phyloP scores from a whole-genome alignment of 2,113 vertebrate species.

The Nestor notabilis region DNA sequence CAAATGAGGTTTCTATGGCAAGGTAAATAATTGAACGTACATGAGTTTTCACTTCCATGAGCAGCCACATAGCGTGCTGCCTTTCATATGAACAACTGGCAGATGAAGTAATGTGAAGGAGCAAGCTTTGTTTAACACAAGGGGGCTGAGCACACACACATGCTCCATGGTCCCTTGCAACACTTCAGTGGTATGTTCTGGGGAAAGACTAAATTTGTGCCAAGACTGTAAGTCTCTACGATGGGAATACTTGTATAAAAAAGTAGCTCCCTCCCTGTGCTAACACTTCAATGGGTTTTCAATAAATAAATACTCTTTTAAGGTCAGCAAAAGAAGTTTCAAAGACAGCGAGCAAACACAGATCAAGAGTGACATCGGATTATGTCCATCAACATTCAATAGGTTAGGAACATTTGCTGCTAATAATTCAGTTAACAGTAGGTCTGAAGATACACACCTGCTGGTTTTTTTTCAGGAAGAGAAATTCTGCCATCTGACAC shows the following conservation, averaged over 20 bases:
- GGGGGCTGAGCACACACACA: neutral
- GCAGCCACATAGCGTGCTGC: neutral
- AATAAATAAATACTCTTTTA: neutral
- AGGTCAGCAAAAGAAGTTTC: neutral
- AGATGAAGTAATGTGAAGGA: neutral
- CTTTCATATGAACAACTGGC: neutral
- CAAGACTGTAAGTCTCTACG: neutral
- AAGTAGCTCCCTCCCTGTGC: neutral
- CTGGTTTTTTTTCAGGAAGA: slow-evolving; percentile 87
- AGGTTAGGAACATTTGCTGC: neutral
- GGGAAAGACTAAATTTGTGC: neutral
- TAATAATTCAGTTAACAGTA: neutral
- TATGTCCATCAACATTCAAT: neutral
- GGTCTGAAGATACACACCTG: slow-evolving; percentile 72
- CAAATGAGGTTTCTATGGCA: neutral
- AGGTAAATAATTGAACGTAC: neutral
- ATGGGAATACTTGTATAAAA: neutral
- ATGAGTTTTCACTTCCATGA: neutral
- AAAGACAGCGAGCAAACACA: neutral
- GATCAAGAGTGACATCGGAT: neutral
- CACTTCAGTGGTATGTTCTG: neutral
- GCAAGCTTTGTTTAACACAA: neutral
- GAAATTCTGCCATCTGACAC: slow-evolving; percentile 90
- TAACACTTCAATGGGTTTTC: neutral
- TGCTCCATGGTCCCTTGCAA: neutral